phyloP scores from a whole-genome alignment of 2,797 vertebrate genomes.

The Pseudopleuronectes americanus region DNA sequence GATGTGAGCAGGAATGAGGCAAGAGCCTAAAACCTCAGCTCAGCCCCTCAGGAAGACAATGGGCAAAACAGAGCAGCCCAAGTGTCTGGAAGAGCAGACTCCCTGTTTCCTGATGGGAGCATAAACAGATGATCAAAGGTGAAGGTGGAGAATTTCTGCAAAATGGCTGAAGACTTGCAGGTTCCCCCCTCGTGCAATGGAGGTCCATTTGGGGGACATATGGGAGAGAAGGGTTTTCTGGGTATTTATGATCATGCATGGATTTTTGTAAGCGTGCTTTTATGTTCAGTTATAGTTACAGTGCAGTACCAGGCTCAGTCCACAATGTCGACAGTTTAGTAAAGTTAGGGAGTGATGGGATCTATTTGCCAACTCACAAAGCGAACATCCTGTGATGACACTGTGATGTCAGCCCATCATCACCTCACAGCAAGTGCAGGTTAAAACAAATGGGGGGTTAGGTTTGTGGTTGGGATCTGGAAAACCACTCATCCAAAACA shows the following conservation, averaged over 20 bases:
- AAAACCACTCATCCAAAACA: not conserved
- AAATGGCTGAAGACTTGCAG: no score
- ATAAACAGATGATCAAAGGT: slow-evolving; percentile 22
- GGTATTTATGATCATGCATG: slow-evolving; percentile 37
- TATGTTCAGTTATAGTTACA: not conserved
- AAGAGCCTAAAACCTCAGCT: slow-evolving; percentile 38
- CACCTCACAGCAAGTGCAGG: not conserved
- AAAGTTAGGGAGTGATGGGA: not conserved
- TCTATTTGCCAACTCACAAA: not conserved
- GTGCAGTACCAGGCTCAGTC: not conserved
- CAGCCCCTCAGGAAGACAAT: slow-evolving; percentile 34
- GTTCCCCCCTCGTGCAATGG: no score
- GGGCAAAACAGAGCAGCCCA: slow-evolving; percentile 34
- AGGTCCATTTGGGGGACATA: not conserved
- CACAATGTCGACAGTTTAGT: not conserved
- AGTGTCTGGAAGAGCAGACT: slow-evolving; percentile 47
- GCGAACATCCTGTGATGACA: not conserved
- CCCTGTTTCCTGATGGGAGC: slow-evolving; percentile 67
- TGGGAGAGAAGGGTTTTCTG: slow-evolving; percentile 52
- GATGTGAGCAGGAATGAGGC: not conserved
- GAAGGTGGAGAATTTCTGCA: slow-evolving; percentile 8
- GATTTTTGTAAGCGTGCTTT: not conserved
- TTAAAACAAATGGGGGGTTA: not conserved
- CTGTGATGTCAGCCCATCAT: not conserved
- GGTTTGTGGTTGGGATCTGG: not conserved